A percentile compares a stretch with the other conserved stretches of the same genome.
phyloP scores from a whole-genome alignment of 2,888 invertebrate genomes.

The Meteorus cinctellus region DNA sequence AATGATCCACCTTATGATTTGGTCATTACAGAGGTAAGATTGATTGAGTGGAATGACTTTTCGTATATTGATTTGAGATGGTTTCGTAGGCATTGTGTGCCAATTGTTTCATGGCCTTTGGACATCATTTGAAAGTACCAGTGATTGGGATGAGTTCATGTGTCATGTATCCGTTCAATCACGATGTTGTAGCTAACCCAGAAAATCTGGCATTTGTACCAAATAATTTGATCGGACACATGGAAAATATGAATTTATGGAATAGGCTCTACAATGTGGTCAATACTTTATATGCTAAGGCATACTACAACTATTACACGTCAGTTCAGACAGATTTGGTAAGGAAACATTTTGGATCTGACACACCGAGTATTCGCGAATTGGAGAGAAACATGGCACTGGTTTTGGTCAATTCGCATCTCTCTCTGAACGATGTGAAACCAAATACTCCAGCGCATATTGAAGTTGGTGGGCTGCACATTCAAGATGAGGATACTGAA shows the following conservation, averaged over 20 bases:
- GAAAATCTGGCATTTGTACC: slow-evolving; percentile 59
- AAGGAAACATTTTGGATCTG: slow-evolving; percentile 56
- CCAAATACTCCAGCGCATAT: slow-evolving; percentile 73
- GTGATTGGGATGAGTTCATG: slow-evolving; percentile 59
- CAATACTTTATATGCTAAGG: slow-evolving; percentile 44
- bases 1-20: slow-evolving; percentile 62
- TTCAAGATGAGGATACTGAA: slow-evolving; percentile 63
- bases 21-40: slow-evolving; percentile 59
- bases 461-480: slow-evolving; percentile 77
- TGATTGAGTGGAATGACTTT: neutral
- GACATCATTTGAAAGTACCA: slow-evolving; percentile 60
- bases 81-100: slow-evolving; percentile 60
- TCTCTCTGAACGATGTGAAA: slow-evolving; percentile 72
- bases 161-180: slow-evolving; percentile 61
- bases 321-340: slow-evolving; percentile 51
- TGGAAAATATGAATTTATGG: slow-evolving; percentile 57
- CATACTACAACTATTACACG: slow-evolving; percentile 54
- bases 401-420: slow-evolving; percentile 75
- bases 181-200: slow-evolving; percentile 60
- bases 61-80: neutral
- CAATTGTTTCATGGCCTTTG: slow-evolving; percentile 61
- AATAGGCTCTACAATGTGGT: slow-evolving; percentile 59
- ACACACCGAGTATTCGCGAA: slow-evolving; percentile 15
- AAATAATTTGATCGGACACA: slow-evolving; percentile 51
- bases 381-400: slow-evolving; percentile 73